Base-by-base conservation (phyloP, 1,140 invertebrate species). In the Lysiphlebus fabarum region DNA sequence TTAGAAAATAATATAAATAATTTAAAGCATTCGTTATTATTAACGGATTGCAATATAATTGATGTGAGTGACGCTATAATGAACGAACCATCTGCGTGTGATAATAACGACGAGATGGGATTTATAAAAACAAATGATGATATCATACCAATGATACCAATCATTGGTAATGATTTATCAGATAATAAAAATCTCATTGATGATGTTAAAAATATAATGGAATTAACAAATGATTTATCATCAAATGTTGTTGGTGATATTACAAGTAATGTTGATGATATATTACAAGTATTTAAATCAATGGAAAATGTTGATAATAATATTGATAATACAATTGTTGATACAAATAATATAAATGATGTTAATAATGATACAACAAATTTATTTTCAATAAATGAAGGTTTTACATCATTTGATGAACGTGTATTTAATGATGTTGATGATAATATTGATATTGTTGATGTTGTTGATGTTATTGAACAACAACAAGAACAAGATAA, bases 201-300 rank as follows among this genome's bases (percentile, higher is more conserved):
- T 26, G 17, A 26, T 26, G 17, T 26, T 26, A 26, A 26, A 40
- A 64, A 56, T 53, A 60, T 75, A 44, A 69, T 60, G 58, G 58
- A 55, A 5, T 49, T 60, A 11, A 56, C 67, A 66, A 53, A 62
- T 54, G 71, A 74, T 45, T 72, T 73, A 66, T 70, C 67, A 50
- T 64, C 62, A 68, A 68, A 58, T 58, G 60, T 58, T 48, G 61
- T 62, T 9, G 68, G 66, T 59, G 84, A 85, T 69, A 74, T 85
- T 45, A 82, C 74, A 37, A 82, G 83, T 55, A 83, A 84, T 68
- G 79, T 82, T 5, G 82, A 84, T n/a, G 86, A 86, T 58, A 79
- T 87, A 42, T 75, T 88, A 44, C 84, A 85, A 71, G 85, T 84
- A 11, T 86, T 86, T 56, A 86, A 87, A 71, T 86, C 83, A n/a